Evolutionary conservation across 2,797 vertebrate species (phyloP).

Genomic region (Epinephelus coioides): DNA sequence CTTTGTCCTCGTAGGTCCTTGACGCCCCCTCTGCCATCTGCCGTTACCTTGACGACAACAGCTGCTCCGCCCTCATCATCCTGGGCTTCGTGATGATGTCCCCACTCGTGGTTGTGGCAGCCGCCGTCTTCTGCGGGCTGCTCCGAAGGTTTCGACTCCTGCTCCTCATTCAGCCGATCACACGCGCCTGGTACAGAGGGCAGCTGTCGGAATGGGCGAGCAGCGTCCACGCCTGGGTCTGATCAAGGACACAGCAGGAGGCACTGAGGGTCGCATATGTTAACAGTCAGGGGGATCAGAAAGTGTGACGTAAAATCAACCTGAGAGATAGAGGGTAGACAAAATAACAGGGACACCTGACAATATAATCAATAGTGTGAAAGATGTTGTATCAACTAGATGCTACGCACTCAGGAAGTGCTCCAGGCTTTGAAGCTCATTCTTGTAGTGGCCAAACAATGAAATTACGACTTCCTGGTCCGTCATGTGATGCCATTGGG

Average conservation of each 20-base stretch:
- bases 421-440: too few species aligned
- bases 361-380: not conserved
- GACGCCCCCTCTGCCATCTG: conserved; percentile 83
- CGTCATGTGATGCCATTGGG: too few species aligned
- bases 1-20: conserved; percentile 78
- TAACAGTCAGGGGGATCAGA: not conserved
- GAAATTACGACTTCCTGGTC: too few species aligned
- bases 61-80: conserved; percentile 95
- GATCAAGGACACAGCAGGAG: conserved; percentile 13
- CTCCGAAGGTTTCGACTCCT: conserved; percentile 88
- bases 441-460: too few species aligned
- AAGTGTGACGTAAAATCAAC: not conserved
- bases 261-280: not conserved
- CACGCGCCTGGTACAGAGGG: conserved; percentile 86
- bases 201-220: conserved; percentile 77
- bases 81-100: conserved; percentile 96
- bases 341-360: conserved; percentile 22
- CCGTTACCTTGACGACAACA: conserved; percentile 93
- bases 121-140: conserved; percentile 90
- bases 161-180: conserved; percentile 85
- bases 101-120: conserved; percentile 92
- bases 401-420: not conserved
- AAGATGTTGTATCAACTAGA: not conserved
- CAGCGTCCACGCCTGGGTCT: conserved; percentile 85
- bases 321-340: conserved; percentile 18